Base-by-base conservation (phyloP, 1,140 invertebrate genomes). In the Dryas iulia region DNA sequence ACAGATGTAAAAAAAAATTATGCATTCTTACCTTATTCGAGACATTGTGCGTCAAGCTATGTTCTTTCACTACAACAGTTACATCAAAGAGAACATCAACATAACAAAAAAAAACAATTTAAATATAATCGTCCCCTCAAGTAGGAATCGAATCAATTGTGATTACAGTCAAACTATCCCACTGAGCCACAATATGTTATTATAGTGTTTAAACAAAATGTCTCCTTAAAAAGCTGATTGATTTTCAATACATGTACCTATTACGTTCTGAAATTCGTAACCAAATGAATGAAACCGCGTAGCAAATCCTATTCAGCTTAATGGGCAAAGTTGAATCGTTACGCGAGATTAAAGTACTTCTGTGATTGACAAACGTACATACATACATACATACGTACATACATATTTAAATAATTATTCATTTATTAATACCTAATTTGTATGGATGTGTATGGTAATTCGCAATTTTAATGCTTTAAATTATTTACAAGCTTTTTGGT, bases 281-380 rank as follows among this genome's bases (percentile, higher is more conserved):
- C 31, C 31, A 59, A 24, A 59, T 59, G 11, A 24, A 59, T 59
- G 11, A 21, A 23, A 59, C 31, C 58, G 31, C 6, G 31, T 63
- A 72, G 62, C 66, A 68, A 53, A 61, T 61, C 59, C 39, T 59
- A 33, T 68, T 58, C 18, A 31, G 60, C n/a, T 76, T 78, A 80
- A 80, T 74, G 72, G 74, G 66, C 72, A 70, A 80, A 80, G 56
- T 80, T 80, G 58, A 59, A 56, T 72, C 78, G 78, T 78, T 76
- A 78, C 64, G 72, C 60, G 68, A 76, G 71, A 78, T 78, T 74
- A 76, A 71, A 57, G 71, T 69, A 60, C 26, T 59, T 67, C 65
- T 18, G 28, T n/a, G 57, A 67, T 33, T 35, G 58, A 61, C 57
- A 47, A 47, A 61, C 18, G 21, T 14, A 61, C 24, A 39, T 61